phyloP scores from a whole-genome alignment of 2,113 vertebrate species.

The Ardeotis arabs region DNA sequence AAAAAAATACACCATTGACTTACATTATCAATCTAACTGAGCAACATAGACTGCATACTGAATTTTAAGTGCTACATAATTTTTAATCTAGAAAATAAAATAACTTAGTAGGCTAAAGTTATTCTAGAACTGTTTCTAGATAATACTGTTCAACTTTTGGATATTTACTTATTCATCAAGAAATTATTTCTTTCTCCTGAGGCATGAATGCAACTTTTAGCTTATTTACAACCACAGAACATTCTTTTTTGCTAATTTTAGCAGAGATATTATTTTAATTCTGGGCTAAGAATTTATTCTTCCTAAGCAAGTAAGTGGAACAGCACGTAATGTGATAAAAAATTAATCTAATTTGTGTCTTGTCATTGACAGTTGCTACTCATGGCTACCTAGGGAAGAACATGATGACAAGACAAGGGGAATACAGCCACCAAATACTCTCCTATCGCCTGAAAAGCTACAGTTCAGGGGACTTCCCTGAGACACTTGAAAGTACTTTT shows the following conservation, averaged over 20 bases:
- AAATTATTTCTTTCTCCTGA: neutral
- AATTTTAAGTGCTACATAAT: neutral
- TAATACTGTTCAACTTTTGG: neutral
- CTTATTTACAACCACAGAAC: neutral
- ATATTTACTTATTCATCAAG: neutral
- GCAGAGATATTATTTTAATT: neutral
- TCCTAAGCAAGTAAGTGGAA: neutral
- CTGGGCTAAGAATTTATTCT: neutral
- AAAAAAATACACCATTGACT: neutral
- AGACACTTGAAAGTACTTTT: neutral
- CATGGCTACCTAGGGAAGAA: neutral
- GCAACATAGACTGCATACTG: neutral
- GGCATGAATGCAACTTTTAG: neutral
- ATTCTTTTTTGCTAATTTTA: neutral
- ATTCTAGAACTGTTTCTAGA: neutral
- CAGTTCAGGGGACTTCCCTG: neutral
- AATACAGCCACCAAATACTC: neutral
- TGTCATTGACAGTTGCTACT: neutral
- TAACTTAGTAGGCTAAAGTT: neutral
- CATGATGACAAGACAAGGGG: neutral
- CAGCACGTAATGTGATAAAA: accelerated
- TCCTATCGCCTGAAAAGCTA: neutral
- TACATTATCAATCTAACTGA: neutral
- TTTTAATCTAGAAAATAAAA: neutral
- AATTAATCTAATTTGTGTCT: neutral